Evolutionary conservation across 2,113 vertebrate genomes (phyloP), one percentile per base, ranked within the genome.

Genomic region (Leucopsar rothschildi): DNA sequence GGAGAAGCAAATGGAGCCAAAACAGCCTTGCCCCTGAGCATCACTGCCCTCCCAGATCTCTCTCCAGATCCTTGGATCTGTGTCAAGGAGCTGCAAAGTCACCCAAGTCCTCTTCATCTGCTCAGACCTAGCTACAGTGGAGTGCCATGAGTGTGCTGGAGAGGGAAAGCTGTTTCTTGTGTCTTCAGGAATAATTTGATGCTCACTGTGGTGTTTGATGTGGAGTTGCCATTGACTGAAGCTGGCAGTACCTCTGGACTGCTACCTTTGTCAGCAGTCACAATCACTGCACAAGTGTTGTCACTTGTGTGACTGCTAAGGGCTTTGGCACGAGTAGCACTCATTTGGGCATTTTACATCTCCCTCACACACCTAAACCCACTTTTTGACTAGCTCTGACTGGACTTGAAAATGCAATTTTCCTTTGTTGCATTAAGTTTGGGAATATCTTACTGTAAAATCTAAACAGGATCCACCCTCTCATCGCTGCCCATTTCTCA

Each of bases 201-300:
- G 25, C 12, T 56, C 49, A 29, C 2, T 75, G 70, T 81, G 69
- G 23, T 84, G 55, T 75, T 63, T 66, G 33, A 70, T 15, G 15
- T 2, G 2, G 24, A 69, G 64, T 6, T 11, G 3, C 25, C 65
- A 33, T 8, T 86, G 71, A 25, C 56, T 42, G 65, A 77, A 86
- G 39, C 59, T 86, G 84, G 28, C 59, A 49, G 18, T 23, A 31
- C 20, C 2, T 3, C 57, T n/a, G 55, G n/a, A 73, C 45, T 42
- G 40, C 14, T 42, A 45, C 4, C 0, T 78, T 71, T 57, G 27
- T 59, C 19, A 53, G 55, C 1, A 0, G 73, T 15, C 29, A 2
- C 40, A 59, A 6, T 29, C 85, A 52, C 52, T 29, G 56, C 52
- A 17, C 0, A 0, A 87, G 19, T 39, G 40, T 7, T 70, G 18